A percentile compares a stretch with the other conserved stretches of the same genome.
Conservation (phyloP, 2,888 invertebrate genomes). For the Mythimna impura region DNA sequence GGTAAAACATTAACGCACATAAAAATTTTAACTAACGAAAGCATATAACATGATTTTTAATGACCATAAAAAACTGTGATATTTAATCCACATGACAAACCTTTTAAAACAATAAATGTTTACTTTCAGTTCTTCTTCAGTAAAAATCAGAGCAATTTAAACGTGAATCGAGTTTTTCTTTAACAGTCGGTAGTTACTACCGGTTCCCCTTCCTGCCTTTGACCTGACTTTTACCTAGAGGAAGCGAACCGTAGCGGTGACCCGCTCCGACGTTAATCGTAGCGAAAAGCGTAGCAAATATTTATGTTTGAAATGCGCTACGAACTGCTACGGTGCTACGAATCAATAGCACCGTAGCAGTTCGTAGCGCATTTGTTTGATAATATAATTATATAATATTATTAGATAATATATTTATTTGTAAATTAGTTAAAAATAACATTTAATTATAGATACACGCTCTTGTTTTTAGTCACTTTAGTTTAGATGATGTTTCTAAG, state of each 20-base stretch:
- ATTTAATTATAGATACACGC: too few relatives aligned
- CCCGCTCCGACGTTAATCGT: slow-evolving; percentile 56
- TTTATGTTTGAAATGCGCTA: slow-evolving; percentile 60
- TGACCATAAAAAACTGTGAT: slow-evolving; percentile 12
- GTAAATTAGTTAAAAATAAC: background rate
- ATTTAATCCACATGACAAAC: slow-evolving; percentile 9
- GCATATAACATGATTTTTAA: background rate
- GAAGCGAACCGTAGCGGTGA: slow-evolving; percentile 59
- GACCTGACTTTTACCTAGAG: slow-evolving; percentile 64
- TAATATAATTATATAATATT: background rate
- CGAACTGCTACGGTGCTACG: slow-evolving; percentile 53
- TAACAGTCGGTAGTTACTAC: slow-evolving; percentile 55
- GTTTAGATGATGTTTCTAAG: too few relatives aligned
- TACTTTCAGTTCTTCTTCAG: slow-evolving; percentile 22
- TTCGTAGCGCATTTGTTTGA: background rate
- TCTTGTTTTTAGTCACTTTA: too few relatives aligned
- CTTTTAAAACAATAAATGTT: slow-evolving; percentile 13
- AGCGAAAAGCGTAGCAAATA: slow-evolving; percentile 65
- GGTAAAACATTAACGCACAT: background rate
- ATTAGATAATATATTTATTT: background rate
- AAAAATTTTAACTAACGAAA: background rate
- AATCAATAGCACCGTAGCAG: too few relatives aligned
- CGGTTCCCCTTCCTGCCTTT: slow-evolving; percentile 69
- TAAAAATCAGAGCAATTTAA: slow-evolving; percentile 57
- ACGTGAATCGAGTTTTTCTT: slow-evolving; percentile 61